Conservation (phyloP, 2,113 vertebrate genomes). For the Dasyurus viverrinus region DNA sequence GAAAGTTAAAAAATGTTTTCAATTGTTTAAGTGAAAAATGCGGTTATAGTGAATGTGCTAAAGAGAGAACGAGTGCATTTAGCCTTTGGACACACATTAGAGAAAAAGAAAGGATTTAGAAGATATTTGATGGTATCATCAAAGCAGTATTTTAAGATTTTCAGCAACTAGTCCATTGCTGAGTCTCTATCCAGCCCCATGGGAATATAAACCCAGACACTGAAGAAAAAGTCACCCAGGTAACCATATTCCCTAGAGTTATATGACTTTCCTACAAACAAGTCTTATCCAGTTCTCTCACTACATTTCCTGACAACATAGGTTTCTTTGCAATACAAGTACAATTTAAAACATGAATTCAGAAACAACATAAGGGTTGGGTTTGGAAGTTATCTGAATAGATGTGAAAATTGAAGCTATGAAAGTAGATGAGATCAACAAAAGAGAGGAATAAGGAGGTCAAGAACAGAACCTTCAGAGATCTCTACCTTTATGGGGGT, state of each 20-base stretch:
- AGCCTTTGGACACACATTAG: not conserved
- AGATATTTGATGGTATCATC: not conserved
- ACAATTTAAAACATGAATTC: not conserved
- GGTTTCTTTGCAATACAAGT: not conserved
- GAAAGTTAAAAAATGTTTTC: not conserved
- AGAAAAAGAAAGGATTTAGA: not conserved
- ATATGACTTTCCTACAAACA: not conserved
- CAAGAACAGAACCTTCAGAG: not conserved
- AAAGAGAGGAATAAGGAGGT: not conserved
- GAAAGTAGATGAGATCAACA: not conserved
- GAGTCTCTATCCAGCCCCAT: not conserved
- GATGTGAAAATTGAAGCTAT: not conserved
- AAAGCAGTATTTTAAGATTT: not conserved
- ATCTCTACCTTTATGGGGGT: not conserved
- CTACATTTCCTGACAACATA: not conserved
- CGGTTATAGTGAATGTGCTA: not conserved
- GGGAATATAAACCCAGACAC: not conserved
- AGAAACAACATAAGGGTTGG: not conserved
- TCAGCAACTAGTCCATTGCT: not conserved
- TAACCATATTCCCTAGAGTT: not conserved
- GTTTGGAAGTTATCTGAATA: not conserved
- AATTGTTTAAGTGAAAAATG: not conserved
- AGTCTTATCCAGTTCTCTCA: not conserved
- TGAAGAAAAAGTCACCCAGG: not conserved
- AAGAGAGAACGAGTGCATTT: not conserved